Conservation (phyloP, 2,888 invertebrate species). For the Scaptodrosophila latifasciaeformis region DNA sequence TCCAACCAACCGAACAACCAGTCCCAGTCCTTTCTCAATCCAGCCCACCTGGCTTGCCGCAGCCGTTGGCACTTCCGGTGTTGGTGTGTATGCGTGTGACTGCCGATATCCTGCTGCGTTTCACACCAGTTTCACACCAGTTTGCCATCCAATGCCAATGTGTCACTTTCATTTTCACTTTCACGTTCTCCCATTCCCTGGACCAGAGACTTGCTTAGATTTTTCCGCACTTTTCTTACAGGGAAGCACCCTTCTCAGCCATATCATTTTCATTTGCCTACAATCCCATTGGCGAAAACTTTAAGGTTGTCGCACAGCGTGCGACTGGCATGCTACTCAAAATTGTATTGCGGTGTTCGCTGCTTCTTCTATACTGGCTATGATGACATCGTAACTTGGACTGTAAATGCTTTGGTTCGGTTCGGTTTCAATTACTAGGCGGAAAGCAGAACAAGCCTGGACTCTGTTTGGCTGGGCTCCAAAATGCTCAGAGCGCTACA, state of each 20-base stretch:
- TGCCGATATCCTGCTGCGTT: slow-evolving; percentile 47
- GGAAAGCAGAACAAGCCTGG: too few relatives aligned
- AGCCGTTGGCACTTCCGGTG: background rate
- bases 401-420: too few relatives aligned
- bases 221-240: background rate
- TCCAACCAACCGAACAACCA: background rate
- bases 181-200: slow-evolving; percentile 28
- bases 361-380: too few relatives aligned
- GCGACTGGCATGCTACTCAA: background rate
- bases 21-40: background rate
- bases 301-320: slow-evolving; percentile 42
- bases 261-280: slow-evolving; percentile 23
- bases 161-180: slow-evolving; percentile 56
- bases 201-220: background rate
- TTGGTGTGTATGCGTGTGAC: background rate
- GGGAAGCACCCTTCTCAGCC: background rate
- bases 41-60: background rate
- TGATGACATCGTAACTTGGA: too few relatives aligned
- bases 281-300: too few relatives aligned
- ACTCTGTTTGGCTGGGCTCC: slow-evolving; percentile 1
- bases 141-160: slow-evolving; percentile 19
- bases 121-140: background rate
- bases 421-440: slow-evolving; percentile 63
- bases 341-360: too few relatives aligned
- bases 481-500: slow-evolving; percentile 1